These are phyloP conservation scores for Muntiacus reevesi DNA, from an alignment of 2,113 vertebrate species.

Conservation along the genomic window DNA sequence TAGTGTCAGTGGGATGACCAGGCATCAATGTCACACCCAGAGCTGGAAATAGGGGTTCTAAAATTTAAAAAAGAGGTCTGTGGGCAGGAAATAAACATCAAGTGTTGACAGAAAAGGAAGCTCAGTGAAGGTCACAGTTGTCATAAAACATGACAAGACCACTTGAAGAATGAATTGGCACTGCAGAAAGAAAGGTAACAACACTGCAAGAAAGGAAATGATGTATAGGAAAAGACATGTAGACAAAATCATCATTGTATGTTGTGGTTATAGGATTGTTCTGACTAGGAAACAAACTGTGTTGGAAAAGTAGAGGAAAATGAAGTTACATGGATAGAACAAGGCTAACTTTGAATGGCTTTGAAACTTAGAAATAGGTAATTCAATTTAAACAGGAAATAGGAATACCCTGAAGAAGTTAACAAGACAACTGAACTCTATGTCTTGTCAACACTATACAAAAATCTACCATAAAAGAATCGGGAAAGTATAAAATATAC, in stretches of 20 bases:
- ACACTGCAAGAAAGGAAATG: slow-evolving; percentile 1
- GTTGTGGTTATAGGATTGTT: not conserved
- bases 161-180: not conserved
- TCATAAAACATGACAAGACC: not conserved
- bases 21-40: not conserved
- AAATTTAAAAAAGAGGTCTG: not conserved
- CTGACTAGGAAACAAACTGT: not conserved
- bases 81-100: not conserved
- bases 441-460: not conserved
- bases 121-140: not conserved
- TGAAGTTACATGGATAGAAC: not conserved
- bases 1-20: not conserved
- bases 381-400: not conserved
- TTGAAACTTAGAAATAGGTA: not conserved
- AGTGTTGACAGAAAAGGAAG: not conserved
- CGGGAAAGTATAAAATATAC: not conserved
- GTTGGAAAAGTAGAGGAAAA: not conserved
- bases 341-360: not conserved
- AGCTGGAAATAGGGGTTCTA: not conserved
- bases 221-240: not conserved
- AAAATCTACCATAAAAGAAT: not conserved
- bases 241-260: not conserved
- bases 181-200: not conserved
- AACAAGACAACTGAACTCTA: not conserved
- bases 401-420: not conserved